Base-by-base conservation (phyloP, 2,113 vertebrate species). In the Physeter macrocephalus region DNA sequence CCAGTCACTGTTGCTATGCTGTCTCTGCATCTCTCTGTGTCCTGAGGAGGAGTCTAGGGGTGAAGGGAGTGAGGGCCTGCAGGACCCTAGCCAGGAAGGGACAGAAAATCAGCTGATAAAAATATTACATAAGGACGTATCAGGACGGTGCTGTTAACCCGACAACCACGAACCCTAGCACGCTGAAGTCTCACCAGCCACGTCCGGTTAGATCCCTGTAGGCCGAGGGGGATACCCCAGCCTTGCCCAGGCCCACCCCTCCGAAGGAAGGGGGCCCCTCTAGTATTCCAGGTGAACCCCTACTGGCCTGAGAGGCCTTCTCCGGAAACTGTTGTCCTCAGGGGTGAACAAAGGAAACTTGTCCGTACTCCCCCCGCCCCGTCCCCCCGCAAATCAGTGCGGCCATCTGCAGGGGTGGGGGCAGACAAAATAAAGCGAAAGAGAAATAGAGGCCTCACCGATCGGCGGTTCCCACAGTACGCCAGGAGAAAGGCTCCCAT, bases 361-460 rank as follows among this genome's bases (percentile, higher is more conserved):
- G 61, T 23, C 39, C 36, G 49, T 52, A 52, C 4, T 52, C 75
- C 75, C 59, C 25, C 43, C 20, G 6, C 52, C 83, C 81, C 39
- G 49, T 52, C 49, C 49, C 49, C 49, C 49, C 5, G 49, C 49
- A 7, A 69, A 29, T 88, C 86, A 34, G 18, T 85, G 52, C 43
- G 7, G 83, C 49, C 87, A 81, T 96, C 62, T 49, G 46, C 78
- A 36, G 81, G 62, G 91, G 64, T 31, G 17, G 85, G 67, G 61
- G 83, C 39, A 43, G 67, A 95, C 92, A 96, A 97, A 97, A 98
- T 83, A 88, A 86, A 97, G 90, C 90, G 66, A 96, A 97, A 97
- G 95, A 98, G 96, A 98, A 97, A 97, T 18, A 96, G 93, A 96
- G 93, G 94, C 97, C 98, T 98, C 98, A 98, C 98, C 97, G 64